phyloP scores from a whole-genome alignment of 2,888 invertebrate genomes.

The Gerris lacustris region DNA sequence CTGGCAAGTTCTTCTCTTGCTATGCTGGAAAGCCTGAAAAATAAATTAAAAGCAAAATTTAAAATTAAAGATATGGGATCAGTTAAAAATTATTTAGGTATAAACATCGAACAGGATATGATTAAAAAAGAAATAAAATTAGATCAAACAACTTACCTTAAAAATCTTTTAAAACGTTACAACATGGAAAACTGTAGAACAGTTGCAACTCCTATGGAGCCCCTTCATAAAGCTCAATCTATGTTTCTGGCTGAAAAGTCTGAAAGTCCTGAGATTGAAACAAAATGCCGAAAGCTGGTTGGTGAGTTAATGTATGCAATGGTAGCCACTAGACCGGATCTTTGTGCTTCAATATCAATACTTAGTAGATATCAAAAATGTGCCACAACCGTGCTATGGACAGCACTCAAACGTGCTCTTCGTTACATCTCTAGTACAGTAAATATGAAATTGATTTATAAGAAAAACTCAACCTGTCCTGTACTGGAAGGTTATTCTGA shows the following conservation, averaged over 20 bases:
- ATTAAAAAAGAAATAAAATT: not conserved
- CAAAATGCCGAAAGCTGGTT: constrained; percentile 18
- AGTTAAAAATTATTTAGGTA: not conserved
- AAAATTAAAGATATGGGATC: not conserved
- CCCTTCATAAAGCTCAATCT: not conserved
- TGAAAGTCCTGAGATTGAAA: constrained; percentile 12
- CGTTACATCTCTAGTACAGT: constrained; percentile 21
- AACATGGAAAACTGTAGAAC: constrained; percentile 14
- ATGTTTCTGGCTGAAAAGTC: not conserved
- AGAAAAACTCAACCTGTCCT: not conserved
- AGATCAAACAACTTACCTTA: not conserved
- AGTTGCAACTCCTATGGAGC: constrained; percentile 12
- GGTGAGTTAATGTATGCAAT: constrained; percentile 22
- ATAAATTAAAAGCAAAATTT: not conserved
- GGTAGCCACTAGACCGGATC: constrained; percentile 24
- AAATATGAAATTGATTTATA: constrained; percentile 13
- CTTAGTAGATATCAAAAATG: constrained; percentile 23
- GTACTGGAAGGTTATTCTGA: constrained; percentile 20
- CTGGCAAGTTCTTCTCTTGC: not conserved
- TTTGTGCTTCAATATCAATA: constrained; percentile 21
- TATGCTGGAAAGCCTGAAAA: not conserved
- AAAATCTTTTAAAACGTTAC: constrained; percentile 14
- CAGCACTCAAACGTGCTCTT: constrained; percentile 23
- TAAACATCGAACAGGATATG: not conserved
- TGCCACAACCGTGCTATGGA: constrained; percentile 18